A percentile compares a stretch with the other conserved stretches of the same genome.
These are phyloP conservation scores for Puffinus mauretanicus DNA, from an alignment of 2,113 vertebrate species.

Conservation along the genomic window DNA sequence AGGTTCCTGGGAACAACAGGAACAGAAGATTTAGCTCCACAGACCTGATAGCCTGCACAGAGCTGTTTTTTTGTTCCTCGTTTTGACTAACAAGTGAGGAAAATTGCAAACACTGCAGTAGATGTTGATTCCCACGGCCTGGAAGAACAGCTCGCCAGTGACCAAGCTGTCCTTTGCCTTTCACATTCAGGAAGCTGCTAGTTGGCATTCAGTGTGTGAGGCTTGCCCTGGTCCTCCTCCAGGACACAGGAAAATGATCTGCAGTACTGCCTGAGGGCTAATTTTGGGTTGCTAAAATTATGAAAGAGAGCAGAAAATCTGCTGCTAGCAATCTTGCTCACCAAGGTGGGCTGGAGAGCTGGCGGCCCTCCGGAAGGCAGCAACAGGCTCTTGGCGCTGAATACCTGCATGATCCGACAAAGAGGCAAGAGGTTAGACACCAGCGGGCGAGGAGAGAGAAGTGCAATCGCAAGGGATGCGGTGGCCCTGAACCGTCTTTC, in stretches of 20 bases:
- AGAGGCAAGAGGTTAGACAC: neutral
- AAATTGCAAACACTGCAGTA: neutral
- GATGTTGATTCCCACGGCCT: neutral
- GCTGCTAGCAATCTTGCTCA: conserved; percentile 34
- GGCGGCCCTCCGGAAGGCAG: conserved; percentile 68
- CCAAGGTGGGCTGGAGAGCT: conserved; percentile 71
- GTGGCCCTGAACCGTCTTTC: neutral
- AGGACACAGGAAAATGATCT: neutral
- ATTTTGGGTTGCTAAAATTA: neutral
- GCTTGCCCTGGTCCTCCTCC: neutral
- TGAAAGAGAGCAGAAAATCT: neutral
- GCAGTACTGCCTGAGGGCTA: neutral
- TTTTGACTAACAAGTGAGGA: neutral
- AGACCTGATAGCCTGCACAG: neutral
- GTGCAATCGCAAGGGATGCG: rapidly evolving
- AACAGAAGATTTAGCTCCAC: rapidly evolving
- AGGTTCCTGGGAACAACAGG: neutral
- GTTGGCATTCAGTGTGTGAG: neutral
- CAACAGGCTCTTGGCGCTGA: conserved; percentile 69
- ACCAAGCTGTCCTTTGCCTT: neutral
- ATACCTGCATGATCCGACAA: conserved; percentile 49
- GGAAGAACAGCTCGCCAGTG: neutral
- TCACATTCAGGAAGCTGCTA: neutral
- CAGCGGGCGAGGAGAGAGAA: rapidly evolving
- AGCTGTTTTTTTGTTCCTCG: neutral